These are phyloP conservation scores for Macaca nemestrina DNA, from an alignment of 2,113 vertebrate species.

Conservation along the genomic window DNA sequence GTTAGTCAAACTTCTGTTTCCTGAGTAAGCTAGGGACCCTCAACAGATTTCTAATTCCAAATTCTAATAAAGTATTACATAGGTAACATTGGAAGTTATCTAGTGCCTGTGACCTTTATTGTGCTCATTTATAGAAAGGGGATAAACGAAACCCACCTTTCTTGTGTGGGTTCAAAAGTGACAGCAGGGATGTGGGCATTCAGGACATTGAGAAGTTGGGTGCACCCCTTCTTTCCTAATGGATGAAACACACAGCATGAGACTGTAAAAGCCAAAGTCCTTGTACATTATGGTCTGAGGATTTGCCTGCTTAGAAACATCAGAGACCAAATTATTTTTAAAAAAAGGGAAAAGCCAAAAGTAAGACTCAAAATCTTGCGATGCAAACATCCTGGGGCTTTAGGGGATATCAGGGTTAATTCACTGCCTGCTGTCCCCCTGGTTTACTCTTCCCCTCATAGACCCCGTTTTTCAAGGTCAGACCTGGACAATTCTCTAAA, in stretches of 20 bases:
- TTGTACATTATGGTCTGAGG: not conserved
- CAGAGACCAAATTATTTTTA: not conserved
- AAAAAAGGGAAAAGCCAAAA: not conserved
- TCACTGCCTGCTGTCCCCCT: not conserved
- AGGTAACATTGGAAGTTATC: not conserved
- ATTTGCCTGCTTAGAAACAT: not conserved
- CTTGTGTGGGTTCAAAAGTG: rapidly evolving
- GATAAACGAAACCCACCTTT: not conserved
- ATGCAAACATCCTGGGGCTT: not conserved
- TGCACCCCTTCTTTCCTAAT: no score
- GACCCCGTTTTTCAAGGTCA: not conserved
- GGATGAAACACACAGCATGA: no score
- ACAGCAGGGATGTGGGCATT: rapidly evolving
- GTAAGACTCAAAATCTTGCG: not conserved
- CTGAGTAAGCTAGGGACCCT: not conserved
- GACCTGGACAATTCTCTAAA: not conserved
- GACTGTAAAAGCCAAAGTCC: not conserved
- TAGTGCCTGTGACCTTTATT: not conserved
- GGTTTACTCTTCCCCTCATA: not conserved
- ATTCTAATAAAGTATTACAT: not conserved
- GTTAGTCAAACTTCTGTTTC: not conserved
- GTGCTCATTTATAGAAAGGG: not conserved
- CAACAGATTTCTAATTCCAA: not conserved
- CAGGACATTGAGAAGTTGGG: not conserved
- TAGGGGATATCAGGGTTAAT: not conserved